These are phyloP conservation scores for Agonopterix subpropinquella DNA, from an alignment of 2,888 invertebrate species.

Conservation along the genomic window DNA sequence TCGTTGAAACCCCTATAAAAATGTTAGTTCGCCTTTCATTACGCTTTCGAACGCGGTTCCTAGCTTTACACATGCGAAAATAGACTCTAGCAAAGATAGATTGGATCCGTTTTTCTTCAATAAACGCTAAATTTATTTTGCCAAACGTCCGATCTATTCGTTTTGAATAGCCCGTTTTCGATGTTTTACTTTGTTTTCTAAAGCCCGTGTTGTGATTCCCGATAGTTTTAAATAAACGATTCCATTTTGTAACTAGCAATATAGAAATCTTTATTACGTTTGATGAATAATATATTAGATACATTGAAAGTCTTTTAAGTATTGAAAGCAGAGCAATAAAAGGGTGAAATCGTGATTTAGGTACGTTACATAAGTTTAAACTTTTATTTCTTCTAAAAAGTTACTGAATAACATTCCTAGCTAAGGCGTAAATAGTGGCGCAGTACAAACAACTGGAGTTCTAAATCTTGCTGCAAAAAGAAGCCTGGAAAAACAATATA, in stretches of 20 bases:
- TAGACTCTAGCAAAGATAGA: constrained; percentile 21
- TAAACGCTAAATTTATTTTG: constrained; percentile 34
- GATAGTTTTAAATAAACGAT: constrained; percentile 16
- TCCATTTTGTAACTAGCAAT: constrained; percentile 1
- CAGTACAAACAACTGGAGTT: no score
- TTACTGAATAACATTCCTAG: no score
- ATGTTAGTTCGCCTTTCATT: constrained; percentile 71
- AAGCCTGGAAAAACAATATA: neutral
- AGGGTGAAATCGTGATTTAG: neutral
- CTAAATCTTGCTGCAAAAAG: no score
- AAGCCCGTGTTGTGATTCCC: constrained; percentile 24
- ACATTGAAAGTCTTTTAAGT: no score
- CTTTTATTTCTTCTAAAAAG: no score
- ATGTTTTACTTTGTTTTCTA: constrained; percentile 48
- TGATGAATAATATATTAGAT: no score
- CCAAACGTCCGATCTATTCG: constrained; percentile 48
- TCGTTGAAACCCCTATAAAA: constrained; percentile 72
- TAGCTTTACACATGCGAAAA: constrained; percentile 21
- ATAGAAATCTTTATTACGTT: no score
- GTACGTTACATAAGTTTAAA: neutral
- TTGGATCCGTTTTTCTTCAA: constrained; percentile 23
- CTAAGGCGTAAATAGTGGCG: no score
- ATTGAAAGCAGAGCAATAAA: no score
- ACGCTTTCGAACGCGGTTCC: constrained; percentile 51
- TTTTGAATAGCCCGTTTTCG: constrained; percentile 44